phyloP scores from a whole-genome alignment of 2,888 invertebrate genomes.

The Mesorhabditis spiculigera region DNA sequence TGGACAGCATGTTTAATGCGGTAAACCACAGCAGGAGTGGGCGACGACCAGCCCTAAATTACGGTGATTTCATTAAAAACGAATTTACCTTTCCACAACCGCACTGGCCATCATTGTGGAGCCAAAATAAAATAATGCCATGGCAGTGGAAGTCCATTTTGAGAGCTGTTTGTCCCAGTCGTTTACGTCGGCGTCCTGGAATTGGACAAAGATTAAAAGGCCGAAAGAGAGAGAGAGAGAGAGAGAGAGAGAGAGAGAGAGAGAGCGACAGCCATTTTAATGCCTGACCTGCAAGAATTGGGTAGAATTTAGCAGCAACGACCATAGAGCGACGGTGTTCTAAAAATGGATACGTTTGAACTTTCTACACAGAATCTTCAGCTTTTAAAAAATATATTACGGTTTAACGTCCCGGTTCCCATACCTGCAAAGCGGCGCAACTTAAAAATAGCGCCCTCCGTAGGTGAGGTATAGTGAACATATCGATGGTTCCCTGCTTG shows the following conservation, averaged over 20 bases:
- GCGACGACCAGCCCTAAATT: conserved; percentile 36
- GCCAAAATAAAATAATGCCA: conserved; percentile 39
- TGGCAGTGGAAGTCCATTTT: conserved; percentile 37
- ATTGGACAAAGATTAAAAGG: not conserved
- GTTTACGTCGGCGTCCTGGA: conserved; percentile 22
- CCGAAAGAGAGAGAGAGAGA: too few species aligned
- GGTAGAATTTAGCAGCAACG: conserved; percentile 42
- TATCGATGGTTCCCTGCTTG: conserved; percentile 16
- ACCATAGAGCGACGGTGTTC: conserved; percentile 44
- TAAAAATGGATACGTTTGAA: conserved; percentile 14
- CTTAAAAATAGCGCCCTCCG: conserved; percentile 36
- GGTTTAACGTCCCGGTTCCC: conserved; percentile 13
- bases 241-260: too few species aligned
- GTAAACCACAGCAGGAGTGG: conserved; percentile 35
- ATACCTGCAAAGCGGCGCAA: conserved; percentile 26
- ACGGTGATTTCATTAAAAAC: not conserved
- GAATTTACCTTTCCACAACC: conserved; percentile 34
- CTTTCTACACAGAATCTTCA: not conserved
- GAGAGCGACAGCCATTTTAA: not conserved
- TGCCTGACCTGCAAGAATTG: conserved; percentile 25
- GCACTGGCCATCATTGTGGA: conserved; percentile 38
- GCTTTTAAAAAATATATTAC: not conserved
- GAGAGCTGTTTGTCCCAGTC: conserved; percentile 21
- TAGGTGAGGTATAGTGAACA: conserved; percentile 36
- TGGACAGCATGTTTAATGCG: conserved; percentile 22